A percentile compares a stretch with the other conserved stretches of the same genome.
Conservation (phyloP, 2,888 invertebrate genomes). For the Eutolmus rufibarbis region DNA sequence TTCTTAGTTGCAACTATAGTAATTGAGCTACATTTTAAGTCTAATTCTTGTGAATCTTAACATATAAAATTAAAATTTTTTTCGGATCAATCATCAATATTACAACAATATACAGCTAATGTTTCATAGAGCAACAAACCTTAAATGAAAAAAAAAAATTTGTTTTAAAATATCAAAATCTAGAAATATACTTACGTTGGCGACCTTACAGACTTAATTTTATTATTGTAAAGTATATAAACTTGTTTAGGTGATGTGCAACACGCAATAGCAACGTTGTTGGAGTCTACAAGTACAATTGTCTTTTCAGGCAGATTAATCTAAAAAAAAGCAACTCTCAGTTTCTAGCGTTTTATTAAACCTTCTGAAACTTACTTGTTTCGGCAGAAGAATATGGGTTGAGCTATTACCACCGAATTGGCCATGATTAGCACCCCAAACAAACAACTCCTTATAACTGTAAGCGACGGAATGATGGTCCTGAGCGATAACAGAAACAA, state of each 20-base stretch:
- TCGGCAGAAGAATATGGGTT: slow-evolving; percentile 53
- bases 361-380: slow-evolving; percentile 50
- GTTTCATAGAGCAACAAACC: too few species aligned
- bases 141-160: too few species aligned
- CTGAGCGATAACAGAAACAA: slow-evolving; percentile 71
- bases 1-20: not conserved
- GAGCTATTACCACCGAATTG: slow-evolving; percentile 70
- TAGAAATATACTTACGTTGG: slow-evolving; percentile 55
- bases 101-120: too few species aligned
- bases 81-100: too few species aligned
- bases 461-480: slow-evolving; percentile 76
- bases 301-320: slow-evolving; percentile 51
- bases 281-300: slow-evolving; percentile 60
- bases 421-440: slow-evolving; percentile 84
- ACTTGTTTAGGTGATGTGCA: slow-evolving; percentile 54
- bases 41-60: too few species aligned
- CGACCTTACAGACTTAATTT: slow-evolving; percentile 55
- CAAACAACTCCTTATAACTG: slow-evolving; percentile 70
- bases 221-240: slow-evolving; percentile 56
- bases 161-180: too few species aligned
- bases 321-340: slow-evolving; percentile 23
- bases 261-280: slow-evolving; percentile 58
- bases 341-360: not conserved
- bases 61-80: too few species aligned
- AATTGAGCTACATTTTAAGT: too few species aligned